phyloP scores from a whole-genome alignment of 1,140 invertebrate genomes.

The Drosophila nasuta region DNA sequence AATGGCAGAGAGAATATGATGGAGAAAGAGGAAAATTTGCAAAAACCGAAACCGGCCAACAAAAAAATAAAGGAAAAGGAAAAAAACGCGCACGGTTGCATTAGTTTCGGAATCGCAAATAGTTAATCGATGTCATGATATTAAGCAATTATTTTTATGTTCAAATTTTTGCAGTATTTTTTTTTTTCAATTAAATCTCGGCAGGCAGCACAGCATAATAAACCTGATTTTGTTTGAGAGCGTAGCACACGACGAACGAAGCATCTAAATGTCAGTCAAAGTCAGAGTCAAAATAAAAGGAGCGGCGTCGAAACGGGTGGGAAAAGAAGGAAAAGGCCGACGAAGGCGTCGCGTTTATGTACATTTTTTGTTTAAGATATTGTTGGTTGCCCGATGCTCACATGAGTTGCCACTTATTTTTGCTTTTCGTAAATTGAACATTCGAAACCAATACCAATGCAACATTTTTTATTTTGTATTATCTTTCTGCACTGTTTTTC shows the following conservation, averaged over 20 bases:
- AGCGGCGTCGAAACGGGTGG: constrained; percentile 39
- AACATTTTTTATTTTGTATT: constrained; percentile 55
- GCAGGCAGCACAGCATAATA: constrained; percentile 15
- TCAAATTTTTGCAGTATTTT: constrained; percentile 8
- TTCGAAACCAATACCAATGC: constrained; percentile 59
- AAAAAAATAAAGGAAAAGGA: constrained; percentile 14
- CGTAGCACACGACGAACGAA: constrained; percentile 1
- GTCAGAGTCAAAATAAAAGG: constrained; percentile 58
- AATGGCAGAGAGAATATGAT: constrained; percentile 56
- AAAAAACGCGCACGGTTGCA: constrained; percentile 58
- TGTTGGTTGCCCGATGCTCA: constrained; percentile 33
- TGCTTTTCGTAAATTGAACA: constrained; percentile 56
- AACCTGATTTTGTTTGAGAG: constrained; percentile 56
- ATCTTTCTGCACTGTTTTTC: constrained; percentile 32
- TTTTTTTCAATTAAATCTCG: background rate
- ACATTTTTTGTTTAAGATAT: constrained; percentile 67
- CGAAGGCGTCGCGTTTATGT: constrained; percentile 49
- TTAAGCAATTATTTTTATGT: constrained; percentile 21
- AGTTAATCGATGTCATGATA: constrained; percentile 20
- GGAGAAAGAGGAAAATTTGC: constrained; percentile 59
- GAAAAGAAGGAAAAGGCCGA: constrained; percentile 46
- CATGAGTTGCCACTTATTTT: constrained; percentile 69
- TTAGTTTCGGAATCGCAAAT: constrained; percentile 35
- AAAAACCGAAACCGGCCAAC: constrained; percentile 60
- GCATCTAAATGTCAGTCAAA: constrained; percentile 68